Evolutionary conservation across 2,797 vertebrate genomes (phyloP).

Genomic region (Leucoraja ocellata): DNA sequence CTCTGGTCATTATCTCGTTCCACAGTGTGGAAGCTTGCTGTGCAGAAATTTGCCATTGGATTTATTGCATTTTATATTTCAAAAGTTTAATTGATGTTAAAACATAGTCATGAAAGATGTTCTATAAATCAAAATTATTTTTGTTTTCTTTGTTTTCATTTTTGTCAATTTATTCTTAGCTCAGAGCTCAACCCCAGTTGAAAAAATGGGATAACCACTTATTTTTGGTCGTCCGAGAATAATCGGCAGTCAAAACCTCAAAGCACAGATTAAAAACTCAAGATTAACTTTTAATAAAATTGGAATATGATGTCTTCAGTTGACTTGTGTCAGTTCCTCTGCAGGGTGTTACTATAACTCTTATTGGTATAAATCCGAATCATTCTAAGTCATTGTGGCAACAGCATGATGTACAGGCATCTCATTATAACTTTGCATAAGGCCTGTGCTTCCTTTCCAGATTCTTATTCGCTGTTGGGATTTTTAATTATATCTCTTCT

Average conservation of each 20-base stretch:
- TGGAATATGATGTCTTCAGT: not conserved
- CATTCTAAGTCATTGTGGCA: not conserved
- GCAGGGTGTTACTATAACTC: not conserved
- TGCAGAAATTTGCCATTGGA: not conserved
- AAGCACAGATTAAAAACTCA: not conserved
- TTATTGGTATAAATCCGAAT: not conserved
- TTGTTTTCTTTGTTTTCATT: not conserved
- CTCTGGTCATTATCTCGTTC: not conserved
- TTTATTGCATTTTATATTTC: not conserved
- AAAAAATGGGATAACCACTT: not conserved
- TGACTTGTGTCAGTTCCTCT: not conserved
- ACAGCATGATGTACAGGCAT: not conserved
- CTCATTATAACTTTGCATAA: not conserved
- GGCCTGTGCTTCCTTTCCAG: not conserved
- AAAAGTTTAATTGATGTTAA: not conserved
- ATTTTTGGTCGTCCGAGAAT: not conserved
- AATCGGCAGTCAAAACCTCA: not conserved
- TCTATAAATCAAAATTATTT: not conserved
- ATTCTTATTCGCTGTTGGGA: not conserved
- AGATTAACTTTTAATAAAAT: not conserved
- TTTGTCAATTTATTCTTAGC: not conserved
- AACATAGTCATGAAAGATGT: not conserved
- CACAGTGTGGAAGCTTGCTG: not conserved
- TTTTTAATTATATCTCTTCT: not conserved
- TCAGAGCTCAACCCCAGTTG: not conserved